These are phyloP conservation scores for Aix galericulata DNA, from an alignment of 2,113 vertebrate genomes.

Conservation along the genomic window DNA sequence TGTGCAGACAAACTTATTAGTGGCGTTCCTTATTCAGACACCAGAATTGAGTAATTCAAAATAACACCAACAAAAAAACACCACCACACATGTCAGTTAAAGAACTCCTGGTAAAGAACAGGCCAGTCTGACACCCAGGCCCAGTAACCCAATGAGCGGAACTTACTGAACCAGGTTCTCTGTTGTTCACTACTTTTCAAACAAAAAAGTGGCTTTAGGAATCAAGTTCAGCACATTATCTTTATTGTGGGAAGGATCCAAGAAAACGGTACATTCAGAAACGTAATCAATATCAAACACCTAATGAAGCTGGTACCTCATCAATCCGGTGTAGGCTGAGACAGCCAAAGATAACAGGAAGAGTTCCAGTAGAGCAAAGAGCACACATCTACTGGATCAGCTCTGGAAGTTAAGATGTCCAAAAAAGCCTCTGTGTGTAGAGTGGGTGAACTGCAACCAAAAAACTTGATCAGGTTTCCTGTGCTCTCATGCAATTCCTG, in stretches of 20 bases:
- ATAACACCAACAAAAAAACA: background rate
- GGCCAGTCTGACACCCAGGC: background rate
- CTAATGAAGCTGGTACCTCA: background rate
- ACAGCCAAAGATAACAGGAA: slow-evolving; percentile 30
- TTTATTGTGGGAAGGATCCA: background rate
- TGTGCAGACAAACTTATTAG: background rate
- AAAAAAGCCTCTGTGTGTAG: background rate
- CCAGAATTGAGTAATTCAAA: background rate
- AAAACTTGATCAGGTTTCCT: background rate
- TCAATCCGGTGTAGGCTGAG: background rate
- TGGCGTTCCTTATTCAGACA: background rate
- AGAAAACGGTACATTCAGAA: background rate
- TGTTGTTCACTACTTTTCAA: background rate
- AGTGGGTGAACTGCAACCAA: background rate
- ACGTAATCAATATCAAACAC: background rate
- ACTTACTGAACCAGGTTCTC: background rate
- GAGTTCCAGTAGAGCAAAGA: background rate
- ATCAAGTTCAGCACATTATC: background rate
- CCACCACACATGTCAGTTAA: background rate
- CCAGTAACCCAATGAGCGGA: background rate
- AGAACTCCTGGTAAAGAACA: background rate
- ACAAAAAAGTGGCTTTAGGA: background rate
- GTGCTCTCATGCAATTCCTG: background rate
- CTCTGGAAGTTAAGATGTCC: background rate
- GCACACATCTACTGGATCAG: background rate